These are phyloP conservation scores for Heteromurus nitidus DNA, from an alignment of 2,888 invertebrate species.

Conservation along the genomic window DNA sequence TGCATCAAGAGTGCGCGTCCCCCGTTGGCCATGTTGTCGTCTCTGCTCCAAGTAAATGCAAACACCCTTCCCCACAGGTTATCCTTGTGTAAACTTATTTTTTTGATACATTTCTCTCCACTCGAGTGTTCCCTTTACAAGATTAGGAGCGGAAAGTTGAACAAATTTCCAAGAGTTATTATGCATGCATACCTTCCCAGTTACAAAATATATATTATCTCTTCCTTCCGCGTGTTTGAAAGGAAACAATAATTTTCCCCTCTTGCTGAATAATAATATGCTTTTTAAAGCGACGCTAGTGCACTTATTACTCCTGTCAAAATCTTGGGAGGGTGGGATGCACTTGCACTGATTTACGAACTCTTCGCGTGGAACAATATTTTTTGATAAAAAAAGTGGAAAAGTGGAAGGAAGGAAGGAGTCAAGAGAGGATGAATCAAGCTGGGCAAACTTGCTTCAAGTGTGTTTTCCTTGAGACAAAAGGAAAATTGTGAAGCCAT, in stretches of 20 bases:
- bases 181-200: neutral
- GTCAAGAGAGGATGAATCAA: neutral
- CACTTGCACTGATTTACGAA: constrained; percentile 60
- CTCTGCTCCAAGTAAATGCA: too few species aligned
- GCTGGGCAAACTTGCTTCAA: neutral
- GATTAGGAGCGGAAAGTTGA: neutral
- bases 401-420: too few species aligned
- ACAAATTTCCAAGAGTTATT: neutral
- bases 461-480: neutral
- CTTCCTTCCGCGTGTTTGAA: too few species aligned
- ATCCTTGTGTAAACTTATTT: too few species aligned
- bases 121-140: neutral
- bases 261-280: neutral
- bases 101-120: neutral
- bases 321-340: constrained; percentile 54
- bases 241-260: neutral
- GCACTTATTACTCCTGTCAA: constrained; percentile 52
- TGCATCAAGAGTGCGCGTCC: too few species aligned
- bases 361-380: constrained; percentile 41
- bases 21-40: too few species aligned
- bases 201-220: neutral
- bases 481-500: neutral
- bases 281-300: neutral
- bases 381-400: constrained; percentile 53
- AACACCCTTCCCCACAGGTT: too few species aligned